phyloP scores from a whole-genome alignment of 2,113 vertebrate genomes.

The Triplophysa dalaica region DNA sequence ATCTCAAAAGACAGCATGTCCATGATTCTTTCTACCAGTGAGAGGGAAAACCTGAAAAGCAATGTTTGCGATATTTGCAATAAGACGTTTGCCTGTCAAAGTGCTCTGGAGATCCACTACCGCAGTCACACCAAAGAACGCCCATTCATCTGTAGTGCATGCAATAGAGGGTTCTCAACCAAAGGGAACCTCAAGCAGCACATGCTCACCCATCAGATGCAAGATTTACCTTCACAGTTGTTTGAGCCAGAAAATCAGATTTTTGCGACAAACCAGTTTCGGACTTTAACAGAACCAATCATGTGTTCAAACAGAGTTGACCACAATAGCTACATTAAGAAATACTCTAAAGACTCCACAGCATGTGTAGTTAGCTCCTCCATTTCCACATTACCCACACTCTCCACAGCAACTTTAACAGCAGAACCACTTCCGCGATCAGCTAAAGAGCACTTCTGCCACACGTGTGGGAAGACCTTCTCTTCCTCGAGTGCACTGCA shows the following conservation, averaged over 20 bases:
- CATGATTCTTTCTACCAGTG: conserved; percentile 89
- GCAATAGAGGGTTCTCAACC: conserved; percentile 98
- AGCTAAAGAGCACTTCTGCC: conserved; percentile 96
- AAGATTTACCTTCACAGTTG: conserved; percentile 93
- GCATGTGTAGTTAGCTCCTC: conserved; percentile 77
- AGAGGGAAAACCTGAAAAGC: conserved; percentile 88
- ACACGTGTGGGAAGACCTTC: conserved; percentile 95
- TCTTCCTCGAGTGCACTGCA: conserved; percentile 97
- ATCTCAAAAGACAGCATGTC: conserved; percentile 85
- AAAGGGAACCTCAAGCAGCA: conserved; percentile 99
- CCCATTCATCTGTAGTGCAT: conserved; percentile 98
- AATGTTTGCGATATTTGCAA: conserved; percentile 98
- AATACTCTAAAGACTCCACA: conserved; percentile 82
- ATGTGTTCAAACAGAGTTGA: conserved; percentile 82
- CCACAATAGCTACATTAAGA: conserved; percentile 87
- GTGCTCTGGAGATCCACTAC: conserved; percentile 99
- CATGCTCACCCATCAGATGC: conserved; percentile 99
- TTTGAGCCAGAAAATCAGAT: conserved; percentile 88
- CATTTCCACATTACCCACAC: conserved; percentile 85
- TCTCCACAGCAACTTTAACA: conserved; percentile 69
- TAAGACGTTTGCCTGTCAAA: conserved; percentile 99
- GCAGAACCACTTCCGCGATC: conserved; percentile 83
- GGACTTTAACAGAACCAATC: conserved; percentile 76
- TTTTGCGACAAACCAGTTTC: conserved; percentile 83
- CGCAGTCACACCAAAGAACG: conserved; percentile 99